Evolutionary conservation across 2,797 vertebrate species (phyloP).

Genomic region (Clamator glandarius): DNA sequence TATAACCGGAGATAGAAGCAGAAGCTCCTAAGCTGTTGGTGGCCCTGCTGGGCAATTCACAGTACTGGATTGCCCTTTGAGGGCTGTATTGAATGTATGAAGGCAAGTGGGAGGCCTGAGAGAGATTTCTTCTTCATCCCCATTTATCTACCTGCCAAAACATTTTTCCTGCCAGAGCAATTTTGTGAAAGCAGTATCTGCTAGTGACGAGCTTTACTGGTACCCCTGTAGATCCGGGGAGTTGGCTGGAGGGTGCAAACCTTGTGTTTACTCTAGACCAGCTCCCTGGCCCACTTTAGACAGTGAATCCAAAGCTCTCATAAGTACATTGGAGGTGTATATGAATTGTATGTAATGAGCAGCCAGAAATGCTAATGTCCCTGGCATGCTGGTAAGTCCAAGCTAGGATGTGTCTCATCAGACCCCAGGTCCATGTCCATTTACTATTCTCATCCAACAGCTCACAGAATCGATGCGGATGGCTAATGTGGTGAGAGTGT

Average conservation of each 20-base stretch:
- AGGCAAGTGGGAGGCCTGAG: not conserved
- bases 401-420: not conserved
- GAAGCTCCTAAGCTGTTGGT: not conserved
- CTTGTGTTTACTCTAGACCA: not conserved
- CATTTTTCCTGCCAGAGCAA: not conserved
- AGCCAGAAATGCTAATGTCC: not conserved
- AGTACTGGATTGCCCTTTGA: not conserved
- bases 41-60: not conserved
- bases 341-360: not conserved
- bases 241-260: not conserved
- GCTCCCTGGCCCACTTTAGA: not conserved
- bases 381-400: not conserved
- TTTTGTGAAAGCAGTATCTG: not conserved
- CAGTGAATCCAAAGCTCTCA: not conserved
- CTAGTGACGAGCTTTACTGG: not conserved
- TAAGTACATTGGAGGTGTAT: not conserved
- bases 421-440: not conserved
- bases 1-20: not conserved
- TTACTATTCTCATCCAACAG: slow-evolving; percentile 70
- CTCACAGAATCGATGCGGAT: slow-evolving; percentile 95
- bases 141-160: not conserved
- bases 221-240: not conserved
- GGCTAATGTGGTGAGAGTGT: slow-evolving; percentile 77
- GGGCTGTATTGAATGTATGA: not conserved
- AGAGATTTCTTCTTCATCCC: not conserved